Evolutionary conservation across 2,113 vertebrate species (phyloP).

Genomic region (Grallaria varia): DNA sequence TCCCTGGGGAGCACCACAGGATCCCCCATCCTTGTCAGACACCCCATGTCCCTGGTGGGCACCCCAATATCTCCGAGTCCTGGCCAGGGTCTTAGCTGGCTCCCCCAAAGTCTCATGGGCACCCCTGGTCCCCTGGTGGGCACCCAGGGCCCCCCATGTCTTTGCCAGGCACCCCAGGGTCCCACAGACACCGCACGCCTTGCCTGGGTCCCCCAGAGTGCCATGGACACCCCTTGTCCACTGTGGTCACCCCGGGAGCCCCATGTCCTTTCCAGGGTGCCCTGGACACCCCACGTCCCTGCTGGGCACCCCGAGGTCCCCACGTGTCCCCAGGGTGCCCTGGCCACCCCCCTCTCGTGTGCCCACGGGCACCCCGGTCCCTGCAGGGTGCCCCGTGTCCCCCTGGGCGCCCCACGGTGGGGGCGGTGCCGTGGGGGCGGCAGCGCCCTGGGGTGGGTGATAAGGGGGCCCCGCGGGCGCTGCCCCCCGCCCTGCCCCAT

Average conservation of each 20-base stretch:
- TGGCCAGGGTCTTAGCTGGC: no score
- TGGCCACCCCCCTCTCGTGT: not conserved
- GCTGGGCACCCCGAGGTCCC: not conserved
- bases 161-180: not conserved
- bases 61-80: no score
- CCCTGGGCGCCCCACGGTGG: not conserved
- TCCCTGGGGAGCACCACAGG: no score
- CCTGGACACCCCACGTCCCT: not conserved
- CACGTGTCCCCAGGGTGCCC: not conserved
- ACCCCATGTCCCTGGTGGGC: not conserved
- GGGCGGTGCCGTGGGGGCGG: not conserved
- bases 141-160: no score
- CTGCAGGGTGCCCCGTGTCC: not conserved
- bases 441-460: conserved; percentile 37
- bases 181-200: not conserved
- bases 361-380: not conserved
- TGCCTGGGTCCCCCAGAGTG: no score
- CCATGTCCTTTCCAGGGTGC: not conserved
- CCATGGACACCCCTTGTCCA: not conserved
- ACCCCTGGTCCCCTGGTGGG: not conserved
- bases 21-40: no score
- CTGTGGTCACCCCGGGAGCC: not conserved
- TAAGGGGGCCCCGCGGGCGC: conserved; percentile 16
- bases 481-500: conserved; percentile 58
- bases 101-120: not conserved